Base-by-base conservation (phyloP, 2,113 vertebrate genomes). In the Saguinus midas region DNA sequence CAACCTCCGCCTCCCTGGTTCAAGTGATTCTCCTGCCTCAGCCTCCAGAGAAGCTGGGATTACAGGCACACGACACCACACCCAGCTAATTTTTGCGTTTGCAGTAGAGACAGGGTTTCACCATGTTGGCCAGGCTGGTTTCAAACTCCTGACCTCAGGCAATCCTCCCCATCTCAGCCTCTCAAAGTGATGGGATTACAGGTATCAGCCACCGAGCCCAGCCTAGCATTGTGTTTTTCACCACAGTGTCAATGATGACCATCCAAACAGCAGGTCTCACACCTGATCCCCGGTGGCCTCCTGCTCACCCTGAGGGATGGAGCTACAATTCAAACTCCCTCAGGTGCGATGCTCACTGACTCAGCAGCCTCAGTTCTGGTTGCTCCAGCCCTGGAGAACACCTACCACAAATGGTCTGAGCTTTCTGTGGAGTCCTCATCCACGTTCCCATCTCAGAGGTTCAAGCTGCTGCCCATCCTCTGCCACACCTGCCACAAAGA, bases 211-310 rank as follows among this genome's bases (percentile, higher is more conserved):
- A 64, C 12, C 5, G 2, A 5, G 1, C 61, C 61, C 5, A 5
- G 27, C 27, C 29, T 64, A 14, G 57, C 6, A 3, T 48, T 52
- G 37, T 0, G 3, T n/a, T 57, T 73, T 35, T 29, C 48, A 12
- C 5, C 29, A 40, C 40, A 48, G 5, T 11, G 45, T n/a, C 40
- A 23, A 8, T 27, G 7, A 13, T 57, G 57, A 40, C 9, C 3
- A 1, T 68, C 43, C 68, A 55, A 9, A 57, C 32, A 37, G 48
- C 12, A 27, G 29, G 35, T 55, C 40, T 48, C 17, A 3, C 23
- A 20, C 81, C 17, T 3, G 5, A 40, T 16, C 20, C n/a, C 75
- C 11, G 1, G 0, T 23, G 57, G 1, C 5, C 1, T 0, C 23
- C 11, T 0, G 17, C 57, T 87, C 21, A 23, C 6, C 9, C 8